phyloP scores from a whole-genome alignment of 1,140 invertebrate species.

The Trichomalopsis sarcophagae region DNA sequence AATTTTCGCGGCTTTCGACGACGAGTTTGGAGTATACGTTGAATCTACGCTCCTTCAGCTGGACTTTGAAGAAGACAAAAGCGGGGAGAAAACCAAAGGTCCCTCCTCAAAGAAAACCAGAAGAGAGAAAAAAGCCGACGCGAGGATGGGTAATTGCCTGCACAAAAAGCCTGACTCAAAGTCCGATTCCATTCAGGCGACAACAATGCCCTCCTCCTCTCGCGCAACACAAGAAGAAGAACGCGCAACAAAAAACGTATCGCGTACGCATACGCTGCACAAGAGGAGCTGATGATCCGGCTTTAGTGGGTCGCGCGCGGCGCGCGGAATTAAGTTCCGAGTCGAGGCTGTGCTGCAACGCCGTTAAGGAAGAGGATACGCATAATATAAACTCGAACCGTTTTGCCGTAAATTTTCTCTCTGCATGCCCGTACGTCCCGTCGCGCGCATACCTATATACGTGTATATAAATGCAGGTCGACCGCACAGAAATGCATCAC shows the following conservation, averaged over 20 bases:
- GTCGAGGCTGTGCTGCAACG: neutral
- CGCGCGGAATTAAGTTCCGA: neutral
- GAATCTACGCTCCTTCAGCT: too few species aligned
- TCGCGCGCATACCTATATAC: neutral
- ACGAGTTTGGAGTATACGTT: too few species aligned
- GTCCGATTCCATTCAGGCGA: constrained; percentile 43
- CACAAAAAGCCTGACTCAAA: constrained; percentile 11
- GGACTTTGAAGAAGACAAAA: too few species aligned
- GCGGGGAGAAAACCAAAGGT: too few species aligned
- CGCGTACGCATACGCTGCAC: neutral
- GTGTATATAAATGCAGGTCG: neutral
- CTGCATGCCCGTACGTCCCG: neutral
- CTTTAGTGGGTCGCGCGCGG: neutral
- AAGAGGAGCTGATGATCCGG: neutral
- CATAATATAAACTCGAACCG: neutral
- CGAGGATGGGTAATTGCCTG: too few species aligned
- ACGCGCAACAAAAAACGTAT: constrained; percentile 6
- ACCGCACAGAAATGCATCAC: neutral
- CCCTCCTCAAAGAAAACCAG: too few species aligned
- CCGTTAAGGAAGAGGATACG: neutral
- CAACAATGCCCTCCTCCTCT: constrained; percentile 17
- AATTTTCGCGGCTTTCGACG: neutral
- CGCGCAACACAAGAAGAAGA: neutral
- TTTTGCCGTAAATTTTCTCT: constrained; percentile 19
- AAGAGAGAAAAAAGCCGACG: too few species aligned